Base-by-base conservation (phyloP, 2,888 invertebrate species). In the Drosophila paranaensis region DNA sequence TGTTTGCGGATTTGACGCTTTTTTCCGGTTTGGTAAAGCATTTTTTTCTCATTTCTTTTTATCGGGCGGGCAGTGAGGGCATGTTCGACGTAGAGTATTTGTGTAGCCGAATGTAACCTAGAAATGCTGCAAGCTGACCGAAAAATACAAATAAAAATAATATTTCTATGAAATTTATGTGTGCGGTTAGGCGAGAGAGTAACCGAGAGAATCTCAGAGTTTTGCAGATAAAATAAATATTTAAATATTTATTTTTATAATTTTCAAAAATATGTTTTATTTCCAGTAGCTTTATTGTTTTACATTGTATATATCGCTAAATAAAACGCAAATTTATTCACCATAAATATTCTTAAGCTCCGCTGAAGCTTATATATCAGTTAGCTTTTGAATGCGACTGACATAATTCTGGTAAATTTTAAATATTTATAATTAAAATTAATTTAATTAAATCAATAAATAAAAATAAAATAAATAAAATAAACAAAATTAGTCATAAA, bases 1-100 rank as follows among this genome's bases (percentile, higher is more conserved):
- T 84, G 90, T 86, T 88, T 84, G 90, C 84, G 83, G 90, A 90
- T 90, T 84, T 90, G 83, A 80, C 77, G 84, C 89, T 84, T 79
- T 84, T 87, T 86, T 72, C 86, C 83, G 74, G 83, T 79, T 85
- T 74, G 64, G 56, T 65, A 85, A 76, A 71, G 76, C 78, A 69
- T 66, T 77, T 81, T 66, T 50, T 69, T 69, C 54, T 63, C 73
- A 56, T 68, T 67, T 51, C 40, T 61, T 55, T 55, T 61, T 48
- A 48, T 54, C 42, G 55, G 16, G 33, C 20, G 27, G 14, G 13
- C 14, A 6, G 8, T 6, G 30, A 6, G 30, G 30, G 30, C 6
- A 6, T 33, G 30, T 8, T 33, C 0, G 39, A n/a, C 8, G 11
- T 55, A 71, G 60, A 43, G 58, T 64, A 81, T 77, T 77, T 81